Evolutionary conservation across 2,113 vertebrate species (phyloP), one percentile per base, ranked within the genome.

Genomic region (Micronycteris hirsuta): DNA sequence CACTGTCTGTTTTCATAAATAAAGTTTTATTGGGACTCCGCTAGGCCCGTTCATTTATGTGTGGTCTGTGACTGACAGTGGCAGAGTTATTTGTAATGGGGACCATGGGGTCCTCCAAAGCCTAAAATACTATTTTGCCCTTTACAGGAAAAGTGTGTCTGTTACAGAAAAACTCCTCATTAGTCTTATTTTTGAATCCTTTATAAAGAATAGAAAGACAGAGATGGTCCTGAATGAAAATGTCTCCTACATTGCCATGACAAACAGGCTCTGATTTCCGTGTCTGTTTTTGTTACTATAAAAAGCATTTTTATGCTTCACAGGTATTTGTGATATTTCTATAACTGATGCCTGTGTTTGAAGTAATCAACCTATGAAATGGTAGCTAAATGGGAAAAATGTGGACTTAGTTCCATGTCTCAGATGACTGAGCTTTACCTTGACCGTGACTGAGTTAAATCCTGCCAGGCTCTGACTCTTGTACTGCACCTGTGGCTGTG

Each of bases 11-110:
- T 70, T 86, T 83, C 89, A 12, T 54, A 82, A 93, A 89, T 95
- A 94, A 96, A 91, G 86, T 80, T 93, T 95, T 94, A 84, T 71
- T 83, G 68, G 61, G n/a, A 65, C 22, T 33, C 28, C 65, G 14
- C 31, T 24, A 3, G 28, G 4, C 8, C 38, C 2, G 0, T 83
- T 92, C n/a, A 28, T 45, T 49, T 47, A 49, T 20, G 3, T n/a
- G 17, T 89, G 10, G 9, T 58, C 15, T 22, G 14, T 56, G 74
- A 22, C 78, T 85, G 24, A 38, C 43, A 38, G 9, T n/a, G 70
- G 74, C 28, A 43, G 80, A 83, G 20, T 8, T 31, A 43, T 24
- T 86, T 61, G 4, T 65, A 10, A 11, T 31, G 33, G 82, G 80
- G 58, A 54, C 36, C 15, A 0, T 17, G 16, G 67, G 20, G 13